Evolutionary conservation across 2,113 vertebrate species (phyloP), one percentile per base, ranked within the genome.

Genomic region (Sinosuthora webbiana): DNA sequence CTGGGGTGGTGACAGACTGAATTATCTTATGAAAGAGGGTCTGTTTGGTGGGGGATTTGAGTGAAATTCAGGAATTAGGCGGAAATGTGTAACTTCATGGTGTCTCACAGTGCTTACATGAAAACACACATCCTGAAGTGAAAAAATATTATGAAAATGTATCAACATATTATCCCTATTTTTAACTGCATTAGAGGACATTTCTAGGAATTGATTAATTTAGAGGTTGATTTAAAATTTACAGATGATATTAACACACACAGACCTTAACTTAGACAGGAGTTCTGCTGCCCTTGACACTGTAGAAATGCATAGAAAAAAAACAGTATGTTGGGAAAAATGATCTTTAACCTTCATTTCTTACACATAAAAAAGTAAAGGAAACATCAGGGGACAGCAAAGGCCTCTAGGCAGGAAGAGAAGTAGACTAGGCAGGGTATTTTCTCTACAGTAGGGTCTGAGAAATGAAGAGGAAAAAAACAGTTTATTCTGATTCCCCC

Each of bases 261-360:
- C 1, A 49, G 15, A 53, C 44, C n/a, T 74, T 45, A 64, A 44
- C 11, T 37, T 8, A 88, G 31, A 35, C 21, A 64, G 39, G 35
- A 77, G 16, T 27, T 78, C n/a, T 78, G 16, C 56, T 69, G 19
- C 44, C 33, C 59, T 47, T 64, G 33, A 21, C 18, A 9, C 27
- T 11, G 11, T 17, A 41, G 41, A 85, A 88, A 70, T 8, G 11
- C 28, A 70, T 1, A 49, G 19, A n/a, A 65, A 67, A 75, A 75
- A 7, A 45, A 3, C 11, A 55, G 11, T 30, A n/a, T 13, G 33
- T 7, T 0, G 10, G 35, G 7, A 5, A 15, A 37, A 67, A 67
- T 10, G 7, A 65, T 31, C 31, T 57, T 57, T n/a, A 45, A 2
- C 37, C 35, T 71, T 70, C 9, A 50, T 68, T 85, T 75, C 15